Percentiles rank a stretch among this genome's conserved stretches.
phyloP scores from a whole-genome alignment of 1,140 invertebrate species.

The Anoplolepis gracilipes region DNA sequence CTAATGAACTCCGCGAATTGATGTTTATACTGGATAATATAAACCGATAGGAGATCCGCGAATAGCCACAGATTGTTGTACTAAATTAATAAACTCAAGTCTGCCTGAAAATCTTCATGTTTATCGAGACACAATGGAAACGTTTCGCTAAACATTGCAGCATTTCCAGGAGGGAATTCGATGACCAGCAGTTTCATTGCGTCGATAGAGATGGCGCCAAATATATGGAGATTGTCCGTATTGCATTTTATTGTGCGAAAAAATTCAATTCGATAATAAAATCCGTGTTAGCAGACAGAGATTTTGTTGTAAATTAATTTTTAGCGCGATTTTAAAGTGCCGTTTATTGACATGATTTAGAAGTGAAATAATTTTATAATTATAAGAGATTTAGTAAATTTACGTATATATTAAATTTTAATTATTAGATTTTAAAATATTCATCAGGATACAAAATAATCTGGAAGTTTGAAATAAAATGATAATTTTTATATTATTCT shows the following conservation, averaged over 20 bases:
- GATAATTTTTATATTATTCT: neutral
- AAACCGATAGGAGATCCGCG: conserved; percentile 11
- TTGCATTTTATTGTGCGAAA: conserved; percentile 17
- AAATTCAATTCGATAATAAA: neutral
- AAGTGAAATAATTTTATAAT: neutral
- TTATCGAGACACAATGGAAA: conserved; percentile 28
- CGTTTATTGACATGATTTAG: neutral
- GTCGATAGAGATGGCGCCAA: conserved; percentile 21
- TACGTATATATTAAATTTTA: neutral
- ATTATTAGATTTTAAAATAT: neutral
- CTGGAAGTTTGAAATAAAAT: neutral
- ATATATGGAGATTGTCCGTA: conserved; percentile 38
- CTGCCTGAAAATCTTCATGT: conserved; percentile 35
- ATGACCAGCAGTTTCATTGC: neutral
- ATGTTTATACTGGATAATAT: conserved; percentile 34
- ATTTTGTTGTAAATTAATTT: neutral
- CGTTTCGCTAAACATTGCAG: conserved; percentile 17
- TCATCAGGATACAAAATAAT: neutral
- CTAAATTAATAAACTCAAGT: conserved; percentile 46
- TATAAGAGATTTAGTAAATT: no score
- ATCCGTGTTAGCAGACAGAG: neutral
- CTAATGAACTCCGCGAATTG: conserved; percentile 27
- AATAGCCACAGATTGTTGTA: neutral
- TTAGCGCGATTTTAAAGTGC: neutral
- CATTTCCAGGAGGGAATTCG: conserved; percentile 26